Evolutionary conservation across 2,113 vertebrate genomes (phyloP).

Genomic region (Chitala chitala): DNA sequence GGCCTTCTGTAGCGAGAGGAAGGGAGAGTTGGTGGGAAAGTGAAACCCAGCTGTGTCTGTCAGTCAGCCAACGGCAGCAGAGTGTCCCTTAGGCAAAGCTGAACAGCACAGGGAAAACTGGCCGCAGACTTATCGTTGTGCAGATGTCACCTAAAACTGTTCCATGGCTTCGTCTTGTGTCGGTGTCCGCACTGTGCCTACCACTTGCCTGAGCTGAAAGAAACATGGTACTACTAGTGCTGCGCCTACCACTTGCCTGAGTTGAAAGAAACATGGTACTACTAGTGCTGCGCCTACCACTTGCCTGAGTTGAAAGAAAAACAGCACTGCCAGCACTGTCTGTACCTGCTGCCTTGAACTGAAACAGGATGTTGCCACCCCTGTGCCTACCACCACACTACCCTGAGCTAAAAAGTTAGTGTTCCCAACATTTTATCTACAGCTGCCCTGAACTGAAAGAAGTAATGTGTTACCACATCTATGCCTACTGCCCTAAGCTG

Average conservation of each 20-base stretch:
- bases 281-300: not conserved
- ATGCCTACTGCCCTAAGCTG: not conserved
- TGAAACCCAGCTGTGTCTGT: slow-evolving; percentile 66
- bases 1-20: not conserved
- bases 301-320: not conserved
- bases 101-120: slow-evolving; percentile 17
- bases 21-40: not conserved
- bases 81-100: slow-evolving; percentile 25
- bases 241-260: not conserved
- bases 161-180: too few species aligned
- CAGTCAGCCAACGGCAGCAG: slow-evolving; percentile 47
- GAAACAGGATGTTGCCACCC: too few species aligned
- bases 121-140: not conserved
- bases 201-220: not conserved
- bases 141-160: not conserved
- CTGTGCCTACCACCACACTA: too few species aligned
- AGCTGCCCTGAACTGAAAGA: too few species aligned
- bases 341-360: not conserved
- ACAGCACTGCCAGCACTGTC: not conserved
- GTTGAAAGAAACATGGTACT: not conserved
- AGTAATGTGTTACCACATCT: too few species aligned
- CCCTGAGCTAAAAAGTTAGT: too few species aligned
- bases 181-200: not conserved
- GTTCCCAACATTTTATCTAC: too few species aligned
- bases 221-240: not conserved